Evolutionary conservation across 2,797 vertebrate species (phyloP), one percentile per base, ranked within the genome.

Genomic region (Platalea minor): DNA sequence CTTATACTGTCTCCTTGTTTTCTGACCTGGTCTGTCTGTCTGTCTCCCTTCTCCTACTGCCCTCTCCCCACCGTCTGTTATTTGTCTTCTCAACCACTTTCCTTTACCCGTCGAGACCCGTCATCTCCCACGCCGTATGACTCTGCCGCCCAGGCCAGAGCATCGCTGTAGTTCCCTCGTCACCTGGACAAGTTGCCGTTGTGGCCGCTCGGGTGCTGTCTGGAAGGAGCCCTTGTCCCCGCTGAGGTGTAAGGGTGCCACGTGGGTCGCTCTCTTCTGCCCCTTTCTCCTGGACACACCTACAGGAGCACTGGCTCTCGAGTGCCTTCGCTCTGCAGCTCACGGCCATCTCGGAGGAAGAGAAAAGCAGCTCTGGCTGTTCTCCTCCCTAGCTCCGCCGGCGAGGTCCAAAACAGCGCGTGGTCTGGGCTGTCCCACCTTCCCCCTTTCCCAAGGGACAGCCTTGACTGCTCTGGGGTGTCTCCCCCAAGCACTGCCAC

Each of bases 311-410:
- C 20, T 59, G 53, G 61, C 53, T 25, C 25, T 57, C 5, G 1
- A 17, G 45, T 51, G 37, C 45, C 45, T 67, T 85, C 1, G 1
- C 72, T 57, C 43, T 65, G 51, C 51, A 19, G 43, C 29, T 65
- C 4, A 1, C 0, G 2, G 51, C 10, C 7, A 1, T 33, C 43
- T n/a, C 2, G 1, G 37, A 61, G 39, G 46, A 61, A n/a, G 25
- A 51, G 31, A 37, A 63, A 45, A 63, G 60, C 51, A 19, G 35
- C n/a, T 29, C 43, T 7, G 19, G 24, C 46, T 51, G 53, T 53
- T 80, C n/a, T 54, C 31, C 19, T 54, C 16, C 16, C 12, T 0
- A 2, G 63, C 23, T 78, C 59, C 2, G 2, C 29, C 1, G 1
- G 37, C 2, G 5, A 46, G 25, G 26, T 45, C 57, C 21, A 13